Conservation (phyloP, 2,113 vertebrate species). For the Gopherus evgoodei region DNA sequence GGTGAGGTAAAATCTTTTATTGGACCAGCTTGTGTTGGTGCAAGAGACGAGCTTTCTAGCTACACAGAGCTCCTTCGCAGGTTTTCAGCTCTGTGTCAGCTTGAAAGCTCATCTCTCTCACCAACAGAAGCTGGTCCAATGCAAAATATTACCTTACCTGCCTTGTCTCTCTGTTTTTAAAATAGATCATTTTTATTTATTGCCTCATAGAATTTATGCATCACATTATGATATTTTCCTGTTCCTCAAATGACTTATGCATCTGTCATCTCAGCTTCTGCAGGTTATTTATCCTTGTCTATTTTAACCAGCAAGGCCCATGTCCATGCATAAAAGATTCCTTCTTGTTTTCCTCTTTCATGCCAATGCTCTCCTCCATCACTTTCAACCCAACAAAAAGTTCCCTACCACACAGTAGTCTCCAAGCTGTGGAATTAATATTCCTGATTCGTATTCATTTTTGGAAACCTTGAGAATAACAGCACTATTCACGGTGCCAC, state of each 20-base stretch:
- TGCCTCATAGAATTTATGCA: neutral
- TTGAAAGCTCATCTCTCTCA: neutral
- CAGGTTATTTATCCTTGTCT: neutral
- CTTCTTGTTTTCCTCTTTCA: neutral
- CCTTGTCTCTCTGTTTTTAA: neutral
- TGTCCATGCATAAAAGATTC: neutral
- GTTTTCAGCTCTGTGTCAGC: neutral
- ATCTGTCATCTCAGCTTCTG: neutral
- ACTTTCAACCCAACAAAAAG: neutral
- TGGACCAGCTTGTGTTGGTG: neutral
- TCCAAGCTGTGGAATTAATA: neutral
- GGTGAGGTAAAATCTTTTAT: neutral
- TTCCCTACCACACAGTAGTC: accelerated
- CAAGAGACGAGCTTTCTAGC: neutral
- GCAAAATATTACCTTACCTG: neutral
- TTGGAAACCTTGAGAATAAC: neutral
- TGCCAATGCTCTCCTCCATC: neutral
- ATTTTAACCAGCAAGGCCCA: neutral
- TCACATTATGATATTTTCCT: neutral
- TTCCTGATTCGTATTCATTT: accelerated
- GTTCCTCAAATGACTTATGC: neutral
- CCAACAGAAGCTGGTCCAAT: neutral
- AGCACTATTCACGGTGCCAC: too few relatives aligned
- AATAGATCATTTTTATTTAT: slow-evolving; percentile 6
- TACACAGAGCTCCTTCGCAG: neutral